These are phyloP conservation scores for Leptosomus discolor DNA, from an alignment of 2,113 vertebrate species.

Conservation along the genomic window DNA sequence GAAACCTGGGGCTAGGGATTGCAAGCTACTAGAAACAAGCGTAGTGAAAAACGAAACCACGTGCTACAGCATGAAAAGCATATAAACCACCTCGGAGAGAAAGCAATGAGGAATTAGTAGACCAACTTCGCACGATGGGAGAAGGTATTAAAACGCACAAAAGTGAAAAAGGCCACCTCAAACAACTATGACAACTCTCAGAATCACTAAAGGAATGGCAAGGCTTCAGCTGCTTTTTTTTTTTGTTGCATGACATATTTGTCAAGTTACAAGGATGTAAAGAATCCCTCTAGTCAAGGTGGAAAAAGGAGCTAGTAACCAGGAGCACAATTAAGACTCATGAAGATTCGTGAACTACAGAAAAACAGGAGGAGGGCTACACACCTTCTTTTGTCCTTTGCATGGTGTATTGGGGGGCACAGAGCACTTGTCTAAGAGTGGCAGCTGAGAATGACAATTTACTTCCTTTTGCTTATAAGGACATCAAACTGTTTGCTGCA, in stretches of 20 bases:
- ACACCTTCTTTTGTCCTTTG: background rate
- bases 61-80: background rate
- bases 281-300: background rate
- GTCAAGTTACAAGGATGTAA: background rate
- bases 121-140: background rate
- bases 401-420: background rate
- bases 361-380: background rate
- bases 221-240: background rate
- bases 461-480: background rate
- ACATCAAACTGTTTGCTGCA: background rate
- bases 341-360: background rate
- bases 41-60: background rate
- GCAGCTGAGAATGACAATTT: background rate
- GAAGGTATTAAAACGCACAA: background rate
- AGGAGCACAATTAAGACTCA: background rate
- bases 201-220: background rate
- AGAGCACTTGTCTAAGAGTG: background rate
- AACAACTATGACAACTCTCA: background rate
- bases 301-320: background rate
- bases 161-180: background rate
- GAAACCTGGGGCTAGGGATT: background rate
- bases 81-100: background rate
- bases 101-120: constrained; percentile 16
- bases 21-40: background rate
- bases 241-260: background rate